Percentiles rank a stretch among this genome's conserved stretches.
Evolutionary conservation across 2,113 vertebrate genomes (phyloP).

Genomic region (Falco punctatus): DNA sequence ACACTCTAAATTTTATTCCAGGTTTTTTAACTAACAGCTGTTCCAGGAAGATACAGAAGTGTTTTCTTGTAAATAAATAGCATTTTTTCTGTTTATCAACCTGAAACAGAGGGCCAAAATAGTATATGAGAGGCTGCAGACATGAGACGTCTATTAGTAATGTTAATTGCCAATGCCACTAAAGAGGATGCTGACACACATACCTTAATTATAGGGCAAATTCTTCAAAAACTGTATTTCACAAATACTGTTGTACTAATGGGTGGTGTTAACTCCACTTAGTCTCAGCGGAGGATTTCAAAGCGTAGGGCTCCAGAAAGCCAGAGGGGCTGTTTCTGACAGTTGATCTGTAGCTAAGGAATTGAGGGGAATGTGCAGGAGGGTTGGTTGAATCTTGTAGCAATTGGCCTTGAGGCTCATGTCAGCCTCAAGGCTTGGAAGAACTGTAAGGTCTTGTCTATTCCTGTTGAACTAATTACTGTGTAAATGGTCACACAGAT

Average conservation of each 20-base stretch:
- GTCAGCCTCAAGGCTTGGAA: conserved; percentile 17
- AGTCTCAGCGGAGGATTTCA: conserved; percentile 4
- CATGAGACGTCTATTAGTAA: conserved; percentile 35
- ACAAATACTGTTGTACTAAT: neutral
- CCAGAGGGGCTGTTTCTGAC: neutral
- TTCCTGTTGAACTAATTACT: conserved; percentile 69
- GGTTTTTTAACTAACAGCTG: neutral
- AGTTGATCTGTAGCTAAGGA: neutral
- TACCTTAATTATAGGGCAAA: conserved; percentile 48
- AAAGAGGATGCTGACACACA: conserved; percentile 42
- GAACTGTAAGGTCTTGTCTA: conserved; percentile 61
- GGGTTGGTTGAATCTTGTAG: neutral
- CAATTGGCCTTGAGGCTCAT: neutral
- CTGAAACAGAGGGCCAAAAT: neutral
- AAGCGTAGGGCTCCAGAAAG: neutral
- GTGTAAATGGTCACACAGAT: conserved; percentile 51
- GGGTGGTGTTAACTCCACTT: neutral
- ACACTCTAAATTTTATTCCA: neutral
- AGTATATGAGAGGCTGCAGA: neutral
- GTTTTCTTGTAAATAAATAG: neutral
- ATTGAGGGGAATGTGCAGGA: neutral
- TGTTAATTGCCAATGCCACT: conserved; percentile 32
- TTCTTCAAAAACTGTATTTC: conserved; percentile 13
- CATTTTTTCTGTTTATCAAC: neutral
- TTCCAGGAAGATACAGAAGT: neutral